phyloP scores from a whole-genome alignment of 1,140 invertebrate species.

The Lordiphosa clarofinis region DNA sequence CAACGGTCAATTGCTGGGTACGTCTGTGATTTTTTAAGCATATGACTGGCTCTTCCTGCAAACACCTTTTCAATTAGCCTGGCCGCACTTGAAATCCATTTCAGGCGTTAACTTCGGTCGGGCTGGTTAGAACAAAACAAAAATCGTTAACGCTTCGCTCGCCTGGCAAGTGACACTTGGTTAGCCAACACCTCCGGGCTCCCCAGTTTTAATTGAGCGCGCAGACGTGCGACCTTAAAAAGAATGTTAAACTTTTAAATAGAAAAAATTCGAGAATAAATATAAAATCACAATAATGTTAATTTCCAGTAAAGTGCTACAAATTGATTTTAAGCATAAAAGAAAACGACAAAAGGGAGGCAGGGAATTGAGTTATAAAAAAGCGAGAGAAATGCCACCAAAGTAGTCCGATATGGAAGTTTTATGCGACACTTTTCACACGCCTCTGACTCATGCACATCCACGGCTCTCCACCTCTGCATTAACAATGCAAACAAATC shows the following conservation, averaged over 20 bases:
- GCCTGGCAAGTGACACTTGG: slow-evolving; percentile 66
- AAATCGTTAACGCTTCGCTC: slow-evolving; percentile 51
- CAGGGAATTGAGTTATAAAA: slow-evolving; percentile 24
- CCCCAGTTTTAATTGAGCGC: slow-evolving; percentile 56
- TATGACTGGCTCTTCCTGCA: slow-evolving; percentile 16
- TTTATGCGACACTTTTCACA: slow-evolving; percentile 24
- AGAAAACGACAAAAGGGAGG: slow-evolving; percentile 6
- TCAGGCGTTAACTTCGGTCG: slow-evolving; percentile 66
- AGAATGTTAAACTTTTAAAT: slow-evolving; percentile 20
- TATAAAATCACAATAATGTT: slow-evolving; percentile 54
- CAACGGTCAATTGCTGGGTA: slow-evolving; percentile 74
- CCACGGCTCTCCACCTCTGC: not conserved
- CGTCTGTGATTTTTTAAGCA: slow-evolving; percentile 71
- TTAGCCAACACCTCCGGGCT: slow-evolving; percentile 19
- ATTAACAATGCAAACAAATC: slow-evolving; percentile 60
- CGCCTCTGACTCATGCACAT: slow-evolving; percentile 36
- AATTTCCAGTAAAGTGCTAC: slow-evolving; percentile 69
- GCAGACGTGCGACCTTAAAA: slow-evolving; percentile 54
- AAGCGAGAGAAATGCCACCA: slow-evolving; percentile 25
- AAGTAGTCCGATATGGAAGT: slow-evolving; percentile 10
- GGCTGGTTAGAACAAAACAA: slow-evolving; percentile 36
- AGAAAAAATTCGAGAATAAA: slow-evolving; percentile 32
- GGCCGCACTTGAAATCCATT: slow-evolving; percentile 71
- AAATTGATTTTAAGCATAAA: slow-evolving; percentile 63
- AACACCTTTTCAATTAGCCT: slow-evolving; percentile 72